Evolutionary conservation across 2,888 invertebrate species (phyloP).

Genomic region (Apodemia duryi): DNA sequence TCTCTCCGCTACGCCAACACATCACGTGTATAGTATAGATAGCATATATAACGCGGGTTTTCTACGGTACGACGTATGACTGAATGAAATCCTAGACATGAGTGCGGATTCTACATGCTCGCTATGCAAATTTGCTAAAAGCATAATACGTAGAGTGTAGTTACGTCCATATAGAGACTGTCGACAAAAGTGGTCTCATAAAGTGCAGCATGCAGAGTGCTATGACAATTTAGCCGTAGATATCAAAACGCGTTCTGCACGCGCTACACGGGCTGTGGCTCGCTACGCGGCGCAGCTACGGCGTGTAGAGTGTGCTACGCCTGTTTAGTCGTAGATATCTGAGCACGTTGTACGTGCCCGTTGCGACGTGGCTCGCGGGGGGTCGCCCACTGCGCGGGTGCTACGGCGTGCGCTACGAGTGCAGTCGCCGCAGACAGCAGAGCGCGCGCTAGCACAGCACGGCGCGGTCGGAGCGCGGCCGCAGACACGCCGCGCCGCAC

Average conservation of each 20-base stretch:
- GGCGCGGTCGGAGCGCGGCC: conserved; percentile 40
- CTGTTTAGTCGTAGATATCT: too few relatives aligned
- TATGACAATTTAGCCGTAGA: too few relatives aligned
- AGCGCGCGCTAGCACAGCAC: conserved; percentile 58
- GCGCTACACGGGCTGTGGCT: neutral
- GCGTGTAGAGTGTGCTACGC: neutral
- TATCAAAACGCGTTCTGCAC: neutral
- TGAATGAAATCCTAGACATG: neutral
- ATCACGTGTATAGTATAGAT: neutral
- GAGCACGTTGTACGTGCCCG: too few relatives aligned
- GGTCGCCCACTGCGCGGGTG: too few relatives aligned
- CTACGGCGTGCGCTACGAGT: conserved; percentile 23
- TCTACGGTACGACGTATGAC: neutral
- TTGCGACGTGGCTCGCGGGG: too few relatives aligned
- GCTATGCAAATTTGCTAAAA: neutral
- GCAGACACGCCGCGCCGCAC: conserved; percentile 37
- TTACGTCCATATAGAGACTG: neutral
- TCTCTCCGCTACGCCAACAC: too few relatives aligned
- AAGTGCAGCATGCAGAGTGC: too few relatives aligned
- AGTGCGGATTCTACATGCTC: neutral
- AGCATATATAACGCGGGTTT: neutral
- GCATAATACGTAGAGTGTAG: neutral
- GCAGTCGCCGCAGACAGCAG: conserved; percentile 33
- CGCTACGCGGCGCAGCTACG: conserved; percentile 13
- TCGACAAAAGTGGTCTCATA: too few relatives aligned